A percentile compares a stretch with the other conserved stretches of the same genome.
Conservation (phyloP, 2,113 vertebrate genomes). For the Chlorocebus sabaeus region DNA sequence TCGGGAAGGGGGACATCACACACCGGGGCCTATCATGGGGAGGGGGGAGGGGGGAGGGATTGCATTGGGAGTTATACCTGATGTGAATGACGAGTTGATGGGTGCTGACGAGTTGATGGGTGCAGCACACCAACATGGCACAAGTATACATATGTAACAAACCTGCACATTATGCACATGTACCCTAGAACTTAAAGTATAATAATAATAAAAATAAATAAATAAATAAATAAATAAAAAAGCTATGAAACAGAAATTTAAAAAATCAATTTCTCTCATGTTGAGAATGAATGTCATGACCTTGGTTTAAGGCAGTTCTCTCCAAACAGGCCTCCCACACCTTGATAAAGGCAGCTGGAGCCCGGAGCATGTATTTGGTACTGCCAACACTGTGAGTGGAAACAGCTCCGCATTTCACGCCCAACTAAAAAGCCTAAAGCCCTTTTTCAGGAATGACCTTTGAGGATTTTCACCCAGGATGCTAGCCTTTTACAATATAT, state of each 20-base stretch:
- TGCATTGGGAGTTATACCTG: too few relatives aligned
- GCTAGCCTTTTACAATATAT: conserved; percentile 76
- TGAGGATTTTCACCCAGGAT: conserved; percentile 70
- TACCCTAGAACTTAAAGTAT: too few relatives aligned
- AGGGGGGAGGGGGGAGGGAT: too few relatives aligned
- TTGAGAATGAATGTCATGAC: not conserved
- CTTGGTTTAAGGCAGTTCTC: not conserved
- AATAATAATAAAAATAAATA: too few relatives aligned
- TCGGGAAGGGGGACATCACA: too few relatives aligned
- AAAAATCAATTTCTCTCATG: not conserved
- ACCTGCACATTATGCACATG: too few relatives aligned
- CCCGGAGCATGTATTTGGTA: not conserved
- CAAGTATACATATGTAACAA: too few relatives aligned
- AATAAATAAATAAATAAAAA: not conserved
- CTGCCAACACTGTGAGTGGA: not conserved
- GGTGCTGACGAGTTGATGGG: too few relatives aligned
- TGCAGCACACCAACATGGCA: too few relatives aligned
- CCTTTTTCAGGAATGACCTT: conserved; percentile 66
- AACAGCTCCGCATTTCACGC: not conserved
- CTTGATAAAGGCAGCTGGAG: not conserved
- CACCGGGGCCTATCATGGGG: too few relatives aligned
- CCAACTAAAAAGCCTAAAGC: conserved; percentile 26
- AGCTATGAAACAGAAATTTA: not conserved
- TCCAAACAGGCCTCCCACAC: not conserved
- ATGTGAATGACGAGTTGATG: too few relatives aligned